A percentile compares a stretch with the other conserved stretches of the same genome.
Evolutionary conservation across 2,888 invertebrate genomes (phyloP).

Genomic region (Ctena decussata): DNA sequence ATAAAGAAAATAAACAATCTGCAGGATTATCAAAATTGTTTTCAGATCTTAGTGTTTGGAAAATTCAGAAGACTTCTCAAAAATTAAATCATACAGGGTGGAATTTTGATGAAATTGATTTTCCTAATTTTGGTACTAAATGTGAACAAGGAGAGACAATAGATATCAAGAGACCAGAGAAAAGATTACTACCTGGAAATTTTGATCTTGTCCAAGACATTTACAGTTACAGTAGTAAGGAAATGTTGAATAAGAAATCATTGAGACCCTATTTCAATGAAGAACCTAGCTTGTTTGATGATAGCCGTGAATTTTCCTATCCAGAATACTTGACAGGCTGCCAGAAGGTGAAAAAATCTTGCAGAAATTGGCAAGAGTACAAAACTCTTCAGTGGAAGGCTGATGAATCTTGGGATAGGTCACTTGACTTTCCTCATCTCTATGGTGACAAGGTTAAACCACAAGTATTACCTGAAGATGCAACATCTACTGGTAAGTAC

Average conservation of each 20-base stretch:
- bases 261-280: background rate
- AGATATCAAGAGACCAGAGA: background rate
- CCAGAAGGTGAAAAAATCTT: constrained; percentile 42
- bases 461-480: constrained; percentile 76
- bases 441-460: constrained; percentile 71
- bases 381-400: constrained; percentile 61
- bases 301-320: constrained; percentile 74
- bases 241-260: constrained; percentile 64
- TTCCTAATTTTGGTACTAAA: constrained; percentile 74
- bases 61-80: background rate
- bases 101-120: constrained; percentile 68
- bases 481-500: constrained; percentile 67
- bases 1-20: background rate
- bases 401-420: constrained; percentile 23
- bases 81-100: constrained; percentile 26
- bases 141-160: constrained; percentile 6
- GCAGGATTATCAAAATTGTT: background rate
- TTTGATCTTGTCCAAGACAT: constrained; percentile 37
- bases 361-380: constrained; percentile 81
- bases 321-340: constrained; percentile 50
- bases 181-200: constrained; percentile 62
- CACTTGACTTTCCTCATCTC: constrained; percentile 39
- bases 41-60: background rate
- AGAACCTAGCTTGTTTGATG: constrained; percentile 19
- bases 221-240: constrained; percentile 64